phyloP scores from a whole-genome alignment of 1,140 invertebrate species.

The Anoplophora glabripennis region DNA sequence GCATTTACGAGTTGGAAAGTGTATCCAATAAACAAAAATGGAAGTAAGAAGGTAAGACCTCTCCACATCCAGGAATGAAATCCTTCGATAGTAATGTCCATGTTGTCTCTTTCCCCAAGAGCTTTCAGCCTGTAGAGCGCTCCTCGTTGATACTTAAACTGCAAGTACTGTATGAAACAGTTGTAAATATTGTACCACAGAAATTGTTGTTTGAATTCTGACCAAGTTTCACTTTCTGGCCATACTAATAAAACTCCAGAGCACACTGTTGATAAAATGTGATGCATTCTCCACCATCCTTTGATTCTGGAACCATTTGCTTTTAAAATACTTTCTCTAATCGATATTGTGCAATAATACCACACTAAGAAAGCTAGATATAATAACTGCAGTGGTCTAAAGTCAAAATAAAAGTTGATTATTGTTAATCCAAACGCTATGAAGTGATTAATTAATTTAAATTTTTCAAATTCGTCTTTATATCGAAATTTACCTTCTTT shows the following conservation, averaged over 20 bases:
- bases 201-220: conserved; percentile 84
- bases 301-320: conserved; percentile 86
- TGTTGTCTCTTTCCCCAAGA: conserved; percentile 89
- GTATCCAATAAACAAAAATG: conserved; percentile 94
- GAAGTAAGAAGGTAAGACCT: conserved; percentile 89
- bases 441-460: conserved; percentile 89
- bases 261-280: conserved; percentile 93
- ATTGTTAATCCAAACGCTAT: conserved; percentile 84
- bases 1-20: conserved; percentile 93
- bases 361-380: conserved; percentile 96
- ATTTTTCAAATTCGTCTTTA: conserved; percentile 97
- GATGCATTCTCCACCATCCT: conserved; percentile 98
- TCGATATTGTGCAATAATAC: conserved; percentile 99
- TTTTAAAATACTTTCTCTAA: conserved; percentile 94
- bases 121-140: conserved; percentile 91
- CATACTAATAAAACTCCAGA: conserved; percentile 92
- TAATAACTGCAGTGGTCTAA: conserved; percentile 83
- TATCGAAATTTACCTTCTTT: conserved; percentile 90
- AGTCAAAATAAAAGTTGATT: conserved; percentile 60
- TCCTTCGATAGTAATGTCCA: conserved; percentile 99
- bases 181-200: conserved; percentile 90
- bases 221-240: conserved; percentile 90
- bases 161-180: conserved; percentile 52
- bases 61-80: conserved; percentile 99
- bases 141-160: conserved; percentile 91